phyloP scores from a whole-genome alignment of 2,888 invertebrate species.

The Scaptomyza reducta region DNA sequence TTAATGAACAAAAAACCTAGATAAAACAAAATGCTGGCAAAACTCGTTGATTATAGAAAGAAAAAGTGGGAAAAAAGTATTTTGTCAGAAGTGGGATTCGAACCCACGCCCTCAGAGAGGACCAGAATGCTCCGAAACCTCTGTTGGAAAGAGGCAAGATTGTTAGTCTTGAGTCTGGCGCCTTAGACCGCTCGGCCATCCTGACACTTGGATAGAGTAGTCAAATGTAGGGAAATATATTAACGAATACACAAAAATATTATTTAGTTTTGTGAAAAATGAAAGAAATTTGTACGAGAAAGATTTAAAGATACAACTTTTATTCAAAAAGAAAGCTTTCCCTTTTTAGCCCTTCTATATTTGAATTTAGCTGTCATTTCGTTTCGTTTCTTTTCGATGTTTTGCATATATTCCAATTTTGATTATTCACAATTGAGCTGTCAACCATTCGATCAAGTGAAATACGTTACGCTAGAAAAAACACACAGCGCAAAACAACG shows the following conservation, averaged over 20 bases:
- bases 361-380: constrained; percentile 46
- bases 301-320: no score
- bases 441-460: constrained; percentile 25
- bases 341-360: not conserved
- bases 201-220: constrained; percentile 64
- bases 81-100: not conserved
- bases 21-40: constrained; percentile 28
- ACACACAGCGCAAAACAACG: not conserved
- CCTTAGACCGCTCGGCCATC: constrained; percentile 84
- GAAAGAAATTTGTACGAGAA: no score
- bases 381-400: constrained; percentile 30
- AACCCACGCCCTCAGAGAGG: constrained; percentile 3
- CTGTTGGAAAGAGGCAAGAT: constrained; percentile 66
- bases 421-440: constrained; percentile 41
- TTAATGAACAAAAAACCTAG: constrained; percentile 1
- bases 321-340: no score
- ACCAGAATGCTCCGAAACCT: constrained; percentile 33
- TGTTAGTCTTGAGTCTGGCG: constrained; percentile 81
- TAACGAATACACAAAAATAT: no score
- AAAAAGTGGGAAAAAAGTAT: not conserved
- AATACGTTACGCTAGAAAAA: constrained; percentile 18
- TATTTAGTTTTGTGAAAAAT: no score
- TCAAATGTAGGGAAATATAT: not conserved
- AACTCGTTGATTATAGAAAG: constrained; percentile 40
- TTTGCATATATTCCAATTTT: not conserved